phyloP scores from a whole-genome alignment of 2,113 vertebrate species.

The Colinus virginianus region DNA sequence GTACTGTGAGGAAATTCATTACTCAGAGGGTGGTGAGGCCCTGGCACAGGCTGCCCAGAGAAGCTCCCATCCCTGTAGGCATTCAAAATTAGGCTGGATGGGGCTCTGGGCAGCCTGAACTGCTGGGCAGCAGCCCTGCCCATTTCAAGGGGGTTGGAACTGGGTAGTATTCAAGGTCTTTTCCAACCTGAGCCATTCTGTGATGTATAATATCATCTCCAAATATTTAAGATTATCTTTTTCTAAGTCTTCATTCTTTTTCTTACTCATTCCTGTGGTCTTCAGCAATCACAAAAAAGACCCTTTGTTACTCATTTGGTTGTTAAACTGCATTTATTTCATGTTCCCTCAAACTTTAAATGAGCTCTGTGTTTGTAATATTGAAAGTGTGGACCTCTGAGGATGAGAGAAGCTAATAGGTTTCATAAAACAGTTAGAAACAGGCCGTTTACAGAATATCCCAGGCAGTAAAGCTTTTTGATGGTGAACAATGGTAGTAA shows the following conservation, averaged over 20 bases:
- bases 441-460: not conserved
- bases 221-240: not conserved
- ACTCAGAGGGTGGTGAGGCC: not conserved
- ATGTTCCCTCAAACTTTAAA: constrained; percentile 32
- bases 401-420: too few species aligned
- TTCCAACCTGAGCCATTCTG: not conserved
- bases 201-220: not conserved
- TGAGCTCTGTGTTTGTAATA: too few species aligned
- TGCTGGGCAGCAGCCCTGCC: not conserved
- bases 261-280: not conserved
- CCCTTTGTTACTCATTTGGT: constrained; percentile 54
- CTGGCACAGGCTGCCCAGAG: not conserved
- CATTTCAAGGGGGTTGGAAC: not conserved
- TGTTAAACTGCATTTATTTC: constrained; percentile 40
- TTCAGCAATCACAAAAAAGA: constrained; percentile 7
- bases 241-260: not conserved
- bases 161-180: not conserved
- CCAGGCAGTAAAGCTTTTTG: not conserved
- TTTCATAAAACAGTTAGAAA: not conserved
- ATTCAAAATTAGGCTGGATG: not conserved
- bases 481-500: rapidly evolving
- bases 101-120: not conserved
- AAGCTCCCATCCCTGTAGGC: not conserved
- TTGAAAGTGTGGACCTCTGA: too few species aligned
- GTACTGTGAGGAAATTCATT: not conserved